Conservation (phyloP, 2,888 invertebrate species). For the Synergus itoensis region DNA sequence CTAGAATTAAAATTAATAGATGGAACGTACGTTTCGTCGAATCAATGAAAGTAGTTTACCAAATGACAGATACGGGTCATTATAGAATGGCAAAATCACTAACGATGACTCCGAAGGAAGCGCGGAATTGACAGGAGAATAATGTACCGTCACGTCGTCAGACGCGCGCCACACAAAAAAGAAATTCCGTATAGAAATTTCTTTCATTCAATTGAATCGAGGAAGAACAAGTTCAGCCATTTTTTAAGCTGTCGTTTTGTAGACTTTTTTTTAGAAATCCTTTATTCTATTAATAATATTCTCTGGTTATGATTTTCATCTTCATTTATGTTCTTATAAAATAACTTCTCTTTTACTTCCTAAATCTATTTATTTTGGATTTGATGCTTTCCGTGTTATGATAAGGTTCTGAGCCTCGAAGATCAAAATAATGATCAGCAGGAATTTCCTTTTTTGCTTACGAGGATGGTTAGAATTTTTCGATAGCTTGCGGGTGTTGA, state of each 20-base stretch:
- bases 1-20: slow-evolving; percentile 51
- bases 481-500: too few species aligned
- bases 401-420: background rate
- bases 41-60: slow-evolving; percentile 18
- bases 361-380: background rate
- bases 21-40: slow-evolving; percentile 36
- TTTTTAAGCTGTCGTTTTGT: background rate
- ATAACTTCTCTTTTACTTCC: too few species aligned
- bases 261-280: background rate
- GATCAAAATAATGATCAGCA: slow-evolving; percentile 16
- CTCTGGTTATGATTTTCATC: too few species aligned
- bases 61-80: slow-evolving; percentile 41
- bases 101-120: slow-evolving; percentile 27
- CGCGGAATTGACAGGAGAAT: slow-evolving; percentile 39
- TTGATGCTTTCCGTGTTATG: slow-evolving; percentile 17
- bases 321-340: too few species aligned
- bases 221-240: background rate
- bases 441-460: background rate
- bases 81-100: slow-evolving; percentile 38
- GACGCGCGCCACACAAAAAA: slow-evolving; percentile 9
- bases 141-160: slow-evolving; percentile 36
- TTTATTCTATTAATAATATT: background rate
- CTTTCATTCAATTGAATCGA: background rate
- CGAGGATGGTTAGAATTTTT: background rate
- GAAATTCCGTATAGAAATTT: slow-evolving; percentile 17